These are phyloP conservation scores for Brassicogethes aeneus DNA, from an alignment of 2,888 invertebrate species.

Conservation along the genomic window DNA sequence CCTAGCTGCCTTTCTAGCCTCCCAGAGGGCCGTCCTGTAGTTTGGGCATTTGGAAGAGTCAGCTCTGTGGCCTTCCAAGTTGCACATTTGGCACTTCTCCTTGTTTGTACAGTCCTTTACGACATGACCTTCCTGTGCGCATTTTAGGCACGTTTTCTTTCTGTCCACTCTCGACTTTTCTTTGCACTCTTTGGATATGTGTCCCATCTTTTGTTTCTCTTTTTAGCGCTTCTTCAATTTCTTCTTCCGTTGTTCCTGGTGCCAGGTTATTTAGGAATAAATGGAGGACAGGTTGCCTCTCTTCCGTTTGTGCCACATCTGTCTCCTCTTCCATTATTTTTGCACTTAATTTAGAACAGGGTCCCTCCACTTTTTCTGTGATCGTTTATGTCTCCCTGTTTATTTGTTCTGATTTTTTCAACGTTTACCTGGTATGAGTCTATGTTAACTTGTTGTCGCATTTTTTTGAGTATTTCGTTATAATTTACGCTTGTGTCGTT, in stretches of 20 bases:
- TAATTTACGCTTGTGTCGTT: too few species aligned
- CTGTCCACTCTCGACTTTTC: slow-evolving; percentile 10
- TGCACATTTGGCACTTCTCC: slow-evolving; percentile 9
- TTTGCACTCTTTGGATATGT: slow-evolving; percentile 10
- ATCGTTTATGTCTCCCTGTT: too few species aligned
- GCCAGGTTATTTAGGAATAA: too few species aligned
- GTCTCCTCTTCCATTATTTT: too few species aligned
- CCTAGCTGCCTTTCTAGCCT: slow-evolving; percentile 5
- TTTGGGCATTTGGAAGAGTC: slow-evolving; percentile 8
- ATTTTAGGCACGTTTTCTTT: slow-evolving; percentile 13
- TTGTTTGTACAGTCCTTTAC: slow-evolving; percentile 11
- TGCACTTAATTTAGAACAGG: too few species aligned
- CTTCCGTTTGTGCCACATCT: too few species aligned
- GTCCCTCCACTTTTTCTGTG: too few species aligned
- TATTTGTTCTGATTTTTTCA: too few species aligned
- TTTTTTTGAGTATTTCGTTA: too few species aligned
- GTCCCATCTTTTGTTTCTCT: slow-evolving; percentile 8
- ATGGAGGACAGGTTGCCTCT: too few species aligned
- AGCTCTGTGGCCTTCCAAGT: slow-evolving; percentile 10
- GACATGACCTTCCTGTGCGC: slow-evolving; percentile 13
- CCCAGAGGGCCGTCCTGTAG: slow-evolving; percentile 4
- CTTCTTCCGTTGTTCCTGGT: slow-evolving; percentile 1
- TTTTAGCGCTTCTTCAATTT: background rate
- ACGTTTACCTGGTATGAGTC: too few species aligned
- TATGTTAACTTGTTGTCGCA: too few species aligned